A percentile compares a stretch with the other conserved stretches of the same genome.
phyloP scores from a whole-genome alignment of 2,113 vertebrate species.

The Okapia johnstoni region DNA sequence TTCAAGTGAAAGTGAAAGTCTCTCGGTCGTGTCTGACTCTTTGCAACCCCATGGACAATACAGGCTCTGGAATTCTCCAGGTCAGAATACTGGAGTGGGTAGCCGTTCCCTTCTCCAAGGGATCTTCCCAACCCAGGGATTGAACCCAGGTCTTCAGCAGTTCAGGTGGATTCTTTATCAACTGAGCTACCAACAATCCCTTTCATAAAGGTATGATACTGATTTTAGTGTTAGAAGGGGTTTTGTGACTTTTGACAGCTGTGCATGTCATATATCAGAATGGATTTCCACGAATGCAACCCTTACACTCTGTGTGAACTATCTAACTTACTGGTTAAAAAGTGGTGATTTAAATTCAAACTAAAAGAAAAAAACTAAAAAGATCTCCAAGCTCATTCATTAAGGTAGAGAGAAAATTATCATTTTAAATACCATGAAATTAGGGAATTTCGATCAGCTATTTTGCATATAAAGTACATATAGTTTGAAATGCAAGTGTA shows the following conservation, averaged over 20 bases:
- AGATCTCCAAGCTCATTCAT: neutral
- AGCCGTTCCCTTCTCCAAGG: neutral
- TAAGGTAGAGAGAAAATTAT: neutral
- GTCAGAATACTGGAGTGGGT: neutral
- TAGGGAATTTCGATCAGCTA: neutral
- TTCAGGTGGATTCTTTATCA: neutral
- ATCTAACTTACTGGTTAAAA: neutral
- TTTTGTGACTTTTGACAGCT: conserved; percentile 33
- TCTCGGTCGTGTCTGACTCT: neutral
- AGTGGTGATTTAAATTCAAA: neutral
- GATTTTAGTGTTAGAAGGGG: neutral
- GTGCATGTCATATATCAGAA: neutral
- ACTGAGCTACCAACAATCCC: neutral
- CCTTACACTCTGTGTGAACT: neutral
- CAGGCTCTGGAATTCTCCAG: neutral
- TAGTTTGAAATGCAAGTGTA: neutral
- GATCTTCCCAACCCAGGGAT: neutral
- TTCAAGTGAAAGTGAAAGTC: neutral
- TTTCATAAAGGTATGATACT: neutral
- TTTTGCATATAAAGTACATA: neutral
- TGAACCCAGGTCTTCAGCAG: neutral
- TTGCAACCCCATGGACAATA: neutral
- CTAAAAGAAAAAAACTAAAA: neutral
- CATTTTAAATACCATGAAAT: neutral
- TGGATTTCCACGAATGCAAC: neutral